These are phyloP conservation scores for Halictus quadricinctus DNA, from an alignment of 2,888 invertebrate genomes.

Conservation along the genomic window DNA sequence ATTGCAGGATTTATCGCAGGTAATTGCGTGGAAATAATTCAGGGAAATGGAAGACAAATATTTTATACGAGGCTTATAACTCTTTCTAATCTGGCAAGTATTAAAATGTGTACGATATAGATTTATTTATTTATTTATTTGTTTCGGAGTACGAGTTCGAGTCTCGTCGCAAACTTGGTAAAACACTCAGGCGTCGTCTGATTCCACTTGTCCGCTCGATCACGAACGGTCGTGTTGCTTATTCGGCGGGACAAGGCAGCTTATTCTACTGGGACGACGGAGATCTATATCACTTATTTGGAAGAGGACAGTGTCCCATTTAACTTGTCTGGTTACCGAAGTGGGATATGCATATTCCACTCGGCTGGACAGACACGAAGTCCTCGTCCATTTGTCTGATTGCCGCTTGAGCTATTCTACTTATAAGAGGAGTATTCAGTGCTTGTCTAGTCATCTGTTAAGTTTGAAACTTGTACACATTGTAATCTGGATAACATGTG, in stretches of 20 bases:
- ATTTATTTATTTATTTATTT: background rate
- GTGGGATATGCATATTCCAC: background rate
- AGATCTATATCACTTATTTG: background rate
- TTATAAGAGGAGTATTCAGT: background rate
- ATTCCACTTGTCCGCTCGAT: background rate
- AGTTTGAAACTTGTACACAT: background rate
- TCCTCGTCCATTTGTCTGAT: background rate
- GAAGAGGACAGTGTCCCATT: conserved; percentile 2
- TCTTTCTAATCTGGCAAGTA: background rate
- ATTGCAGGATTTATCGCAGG: background rate
- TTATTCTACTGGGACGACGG: background rate
- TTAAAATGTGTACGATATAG: background rate
- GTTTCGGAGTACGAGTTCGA: background rate
- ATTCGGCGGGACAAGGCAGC: background rate
- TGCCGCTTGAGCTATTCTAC: background rate
- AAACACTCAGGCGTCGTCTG: background rate
- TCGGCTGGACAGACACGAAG: background rate
- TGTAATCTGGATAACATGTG: background rate
- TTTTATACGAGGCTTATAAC: background rate
- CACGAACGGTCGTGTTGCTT: background rate
- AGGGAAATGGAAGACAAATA: background rate
- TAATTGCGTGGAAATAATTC: background rate
- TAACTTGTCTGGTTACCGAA: background rate
- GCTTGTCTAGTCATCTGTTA: background rate
- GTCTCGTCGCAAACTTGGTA: background rate